Evolutionary conservation across 2,797 vertebrate species (phyloP).

Genomic region (Remorina albescens): DNA sequence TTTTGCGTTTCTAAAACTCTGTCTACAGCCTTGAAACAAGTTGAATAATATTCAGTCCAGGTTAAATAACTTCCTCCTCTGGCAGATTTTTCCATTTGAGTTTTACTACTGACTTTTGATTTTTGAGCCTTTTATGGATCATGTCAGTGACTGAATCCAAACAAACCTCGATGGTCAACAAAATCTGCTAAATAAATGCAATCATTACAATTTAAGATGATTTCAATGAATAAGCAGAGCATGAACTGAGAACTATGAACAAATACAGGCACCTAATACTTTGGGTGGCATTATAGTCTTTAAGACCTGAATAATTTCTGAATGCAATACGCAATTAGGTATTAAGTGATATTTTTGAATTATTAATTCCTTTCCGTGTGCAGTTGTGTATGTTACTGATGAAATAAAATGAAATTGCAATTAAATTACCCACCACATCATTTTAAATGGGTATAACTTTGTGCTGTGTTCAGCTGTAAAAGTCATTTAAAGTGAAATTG

Average conservation of each 20-base stretch:
- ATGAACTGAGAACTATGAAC: not conserved
- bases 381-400: slow-evolving; percentile 19
- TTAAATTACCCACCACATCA: slow-evolving; percentile 28
- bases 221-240: not conserved
- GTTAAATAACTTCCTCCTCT: not conserved
- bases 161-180: not conserved
- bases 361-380: slow-evolving; percentile 2
- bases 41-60: not conserved
- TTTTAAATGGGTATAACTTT: slow-evolving; percentile 33
- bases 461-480: slow-evolving; percentile 47
- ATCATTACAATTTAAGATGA: not conserved
- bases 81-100: not conserved
- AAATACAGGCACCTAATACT: not conserved
- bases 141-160: too few relatives aligned
- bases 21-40: not conserved
- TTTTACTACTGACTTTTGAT: not conserved
- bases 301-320: not conserved
- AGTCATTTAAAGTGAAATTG: slow-evolving; percentile 41
- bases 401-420: slow-evolving; percentile 17
- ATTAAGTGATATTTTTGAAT: slow-evolving; percentile 26
- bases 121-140: not conserved
- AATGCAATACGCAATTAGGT: slow-evolving; percentile 12
- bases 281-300: not conserved
- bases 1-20: slow-evolving; percentile 8
- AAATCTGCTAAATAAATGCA: not conserved